phyloP scores from a whole-genome alignment of 2,888 invertebrate species.

The Phragmatobia fuliginosa region DNA sequence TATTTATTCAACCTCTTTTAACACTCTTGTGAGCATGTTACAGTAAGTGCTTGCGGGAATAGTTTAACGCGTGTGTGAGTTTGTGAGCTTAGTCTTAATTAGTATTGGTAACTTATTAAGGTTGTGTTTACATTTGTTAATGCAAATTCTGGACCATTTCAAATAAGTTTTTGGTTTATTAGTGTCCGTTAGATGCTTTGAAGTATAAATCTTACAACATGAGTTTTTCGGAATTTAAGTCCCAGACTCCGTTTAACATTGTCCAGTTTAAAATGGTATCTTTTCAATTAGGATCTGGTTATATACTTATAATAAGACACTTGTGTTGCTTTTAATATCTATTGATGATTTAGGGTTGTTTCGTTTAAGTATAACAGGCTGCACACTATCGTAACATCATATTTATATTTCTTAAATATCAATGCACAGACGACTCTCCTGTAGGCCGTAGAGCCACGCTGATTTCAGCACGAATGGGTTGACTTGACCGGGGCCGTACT shows the following conservation, averaged over 20 bases:
- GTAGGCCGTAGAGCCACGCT: too few species aligned
- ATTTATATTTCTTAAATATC: too few species aligned
- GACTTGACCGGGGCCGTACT: too few species aligned
- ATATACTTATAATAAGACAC: background rate
- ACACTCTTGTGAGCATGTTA: background rate
- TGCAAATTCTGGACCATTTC: background rate
- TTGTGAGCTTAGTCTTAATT: constrained; percentile 28
- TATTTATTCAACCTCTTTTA: background rate
- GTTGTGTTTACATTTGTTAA: background rate
- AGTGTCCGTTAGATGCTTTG: background rate
- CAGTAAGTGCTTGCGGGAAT: background rate
- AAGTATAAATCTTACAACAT: background rate
- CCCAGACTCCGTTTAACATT: background rate
- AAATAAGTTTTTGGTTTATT: background rate
- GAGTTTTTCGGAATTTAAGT: background rate
- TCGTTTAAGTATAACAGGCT: too few species aligned
- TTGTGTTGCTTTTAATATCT: background rate
- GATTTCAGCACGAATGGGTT: too few species aligned
- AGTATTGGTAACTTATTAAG: constrained; percentile 23
- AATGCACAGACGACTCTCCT: too few species aligned
- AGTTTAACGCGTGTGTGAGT: constrained; percentile 5
- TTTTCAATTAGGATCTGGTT: background rate
- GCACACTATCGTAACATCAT: too few species aligned
- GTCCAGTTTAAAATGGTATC: background rate
- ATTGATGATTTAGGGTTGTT: too few species aligned